Evolutionary conservation across 1,140 invertebrate species (phyloP).

Genomic region (Brachionus calyciflorus): DNA sequence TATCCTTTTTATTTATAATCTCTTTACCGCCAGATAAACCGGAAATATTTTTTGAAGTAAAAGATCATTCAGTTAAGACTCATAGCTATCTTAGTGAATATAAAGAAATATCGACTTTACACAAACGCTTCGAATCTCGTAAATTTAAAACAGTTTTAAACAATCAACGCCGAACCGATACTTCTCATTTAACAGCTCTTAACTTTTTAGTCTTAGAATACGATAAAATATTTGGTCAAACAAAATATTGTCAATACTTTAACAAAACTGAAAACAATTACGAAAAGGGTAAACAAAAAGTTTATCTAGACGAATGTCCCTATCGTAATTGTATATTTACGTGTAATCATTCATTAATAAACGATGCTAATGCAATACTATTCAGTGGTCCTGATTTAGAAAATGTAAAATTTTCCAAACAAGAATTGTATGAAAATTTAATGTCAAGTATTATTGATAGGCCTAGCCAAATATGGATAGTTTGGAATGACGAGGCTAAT

Average conservation of each 20-base stretch:
- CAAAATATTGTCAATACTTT: background rate
- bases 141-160: too few relatives aligned
- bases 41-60: too few relatives aligned
- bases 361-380: background rate
- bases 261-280: background rate
- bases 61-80: too few relatives aligned
- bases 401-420: background rate
- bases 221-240: background rate
- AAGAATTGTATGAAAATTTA: background rate
- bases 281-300: background rate
- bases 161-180: too few relatives aligned
- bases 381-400: slow-evolving; percentile 2
- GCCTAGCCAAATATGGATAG: slow-evolving; percentile 27
- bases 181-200: too few relatives aligned
- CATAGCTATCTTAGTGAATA: too few relatives aligned
- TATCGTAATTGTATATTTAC: slow-evolving; percentile 37
- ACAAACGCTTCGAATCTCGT: too few relatives aligned
- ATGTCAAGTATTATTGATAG: background rate
- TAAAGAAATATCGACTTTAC: too few relatives aligned
- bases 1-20: too few relatives aligned
- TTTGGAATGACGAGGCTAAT: slow-evolving; percentile 43
- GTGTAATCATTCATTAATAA: background rate
- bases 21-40: too few relatives aligned
- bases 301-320: slow-evolving; percentile 21
- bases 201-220: background rate